phyloP scores from a whole-genome alignment of 2,888 invertebrate species.

The Arctia plantaginis region DNA sequence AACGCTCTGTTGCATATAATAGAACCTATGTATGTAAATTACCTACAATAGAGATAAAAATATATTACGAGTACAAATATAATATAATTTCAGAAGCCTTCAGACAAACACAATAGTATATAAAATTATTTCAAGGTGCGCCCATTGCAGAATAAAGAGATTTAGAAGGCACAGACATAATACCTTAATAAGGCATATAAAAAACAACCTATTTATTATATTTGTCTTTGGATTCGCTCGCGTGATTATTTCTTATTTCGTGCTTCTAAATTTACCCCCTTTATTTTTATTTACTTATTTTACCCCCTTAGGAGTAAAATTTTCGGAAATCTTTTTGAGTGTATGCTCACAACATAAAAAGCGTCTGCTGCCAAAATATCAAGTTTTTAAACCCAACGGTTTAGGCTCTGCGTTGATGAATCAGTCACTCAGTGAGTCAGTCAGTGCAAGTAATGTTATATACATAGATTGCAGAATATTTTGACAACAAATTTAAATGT shows the following conservation, averaged over 20 bases:
- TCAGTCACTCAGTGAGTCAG: no score
- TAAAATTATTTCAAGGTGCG: conserved; percentile 39
- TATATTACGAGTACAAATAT: conserved; percentile 37
- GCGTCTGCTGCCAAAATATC: neutral
- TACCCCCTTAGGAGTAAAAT: no score
- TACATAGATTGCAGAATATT: neutral
- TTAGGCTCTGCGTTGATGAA: neutral
- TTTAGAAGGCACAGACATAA: neutral
- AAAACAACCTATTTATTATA: no score
- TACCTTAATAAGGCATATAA: no score
- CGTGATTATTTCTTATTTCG: no score
- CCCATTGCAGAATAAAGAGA: conserved; percentile 29
- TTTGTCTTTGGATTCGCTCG: no score
- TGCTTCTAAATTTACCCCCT: no score
- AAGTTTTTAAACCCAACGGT: neutral
- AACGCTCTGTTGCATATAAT: neutral
- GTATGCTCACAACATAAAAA: no score
- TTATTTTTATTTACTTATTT: no score
- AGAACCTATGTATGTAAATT: conserved; percentile 21
- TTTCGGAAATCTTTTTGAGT: no score
- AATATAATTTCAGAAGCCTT: conserved; percentile 1
- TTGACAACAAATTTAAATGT: no score
- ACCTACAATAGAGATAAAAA: conserved; percentile 31
- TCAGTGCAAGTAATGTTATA: neutral
- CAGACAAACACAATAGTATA: conserved; percentile 21